phyloP scores from a whole-genome alignment of 2,888 invertebrate genomes.

The Diarsia rubi region DNA sequence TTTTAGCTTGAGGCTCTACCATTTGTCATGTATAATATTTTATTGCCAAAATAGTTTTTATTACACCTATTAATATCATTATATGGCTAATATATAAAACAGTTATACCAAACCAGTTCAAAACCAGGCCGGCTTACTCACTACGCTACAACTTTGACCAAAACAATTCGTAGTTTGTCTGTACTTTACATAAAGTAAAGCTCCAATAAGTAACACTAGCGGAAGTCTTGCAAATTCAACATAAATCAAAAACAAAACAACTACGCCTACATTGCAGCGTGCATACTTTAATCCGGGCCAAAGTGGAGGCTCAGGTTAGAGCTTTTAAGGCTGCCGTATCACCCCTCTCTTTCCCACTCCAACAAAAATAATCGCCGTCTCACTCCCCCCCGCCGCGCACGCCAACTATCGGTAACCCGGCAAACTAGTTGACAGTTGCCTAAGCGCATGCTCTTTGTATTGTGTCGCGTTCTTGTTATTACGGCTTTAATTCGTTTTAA shows the following conservation, averaged over 20 bases:
- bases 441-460: slow-evolving; percentile 85
- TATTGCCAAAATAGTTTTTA: neutral
- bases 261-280: slow-evolving; percentile 69
- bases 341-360: slow-evolving; percentile 65
- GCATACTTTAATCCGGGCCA: slow-evolving; percentile 77
- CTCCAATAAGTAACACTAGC: slow-evolving; percentile 37
- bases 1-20: neutral
- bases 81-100: slow-evolving; percentile 21
- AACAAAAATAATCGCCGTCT: slow-evolving; percentile 61
- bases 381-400: slow-evolving; percentile 69
- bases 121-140: slow-evolving; percentile 12
- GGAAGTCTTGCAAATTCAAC: slow-evolving; percentile 68
- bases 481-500: slow-evolving; percentile 58
- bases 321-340: slow-evolving; percentile 78
- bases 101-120: slow-evolving; percentile 55
- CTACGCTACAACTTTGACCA: slow-evolving; percentile 4
- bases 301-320: slow-evolving; percentile 72
- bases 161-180: slow-evolving; percentile 11
- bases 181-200: neutral
- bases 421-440: slow-evolving; percentile 86
- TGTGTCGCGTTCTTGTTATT: slow-evolving; percentile 71
- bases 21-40: neutral
- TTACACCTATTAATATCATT: neutral
- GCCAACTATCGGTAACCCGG: slow-evolving; percentile 82
- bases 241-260: slow-evolving; percentile 74